Percentiles rank a stretch among this genome's conserved stretches.
Evolutionary conservation across 2,888 invertebrate species (phyloP).

Genomic region (Amphipoea lucens): DNA sequence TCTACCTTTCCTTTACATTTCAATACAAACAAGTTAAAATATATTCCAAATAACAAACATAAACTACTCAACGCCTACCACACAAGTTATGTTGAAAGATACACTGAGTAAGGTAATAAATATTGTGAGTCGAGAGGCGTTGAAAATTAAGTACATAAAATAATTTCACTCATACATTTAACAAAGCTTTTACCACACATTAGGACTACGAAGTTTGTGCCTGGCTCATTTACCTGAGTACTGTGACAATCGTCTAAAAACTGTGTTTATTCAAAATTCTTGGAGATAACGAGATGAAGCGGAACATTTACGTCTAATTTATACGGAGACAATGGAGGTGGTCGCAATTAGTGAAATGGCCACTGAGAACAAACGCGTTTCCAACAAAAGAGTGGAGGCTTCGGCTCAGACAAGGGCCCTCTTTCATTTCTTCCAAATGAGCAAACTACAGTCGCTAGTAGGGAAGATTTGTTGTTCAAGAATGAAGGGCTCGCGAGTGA

Average conservation of each 20-base stretch:
- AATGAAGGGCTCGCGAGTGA: slow-evolving; percentile 85
- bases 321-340: slow-evolving; percentile 85
- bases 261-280: slow-evolving; percentile 76
- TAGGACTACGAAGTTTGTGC: slow-evolving; percentile 56
- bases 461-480: slow-evolving; percentile 87
- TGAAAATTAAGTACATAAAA: slow-evolving; percentile 64
- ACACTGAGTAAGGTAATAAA: slow-evolving; percentile 63
- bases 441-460: slow-evolving; percentile 86
- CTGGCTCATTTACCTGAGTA: slow-evolving; percentile 61
- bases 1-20: slow-evolving; percentile 21
- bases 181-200: slow-evolving; percentile 56
- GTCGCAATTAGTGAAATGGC: slow-evolving; percentile 90
- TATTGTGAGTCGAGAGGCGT: slow-evolving; percentile 56
- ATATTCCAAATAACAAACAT: slow-evolving; percentile 54
- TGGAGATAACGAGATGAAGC: slow-evolving; percentile 77
- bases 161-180: slow-evolving; percentile 58
- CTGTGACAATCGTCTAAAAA: slow-evolving; percentile 58
- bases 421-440: slow-evolving; percentile 90
- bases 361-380: slow-evolving; percentile 88
- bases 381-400: slow-evolving; percentile 86
- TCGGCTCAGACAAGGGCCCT: slow-evolving; percentile 80
- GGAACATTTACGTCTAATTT: slow-evolving; percentile 86
- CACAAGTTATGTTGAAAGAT: slow-evolving; percentile 63
- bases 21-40: slow-evolving; percentile 47
- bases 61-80: slow-evolving; percentile 65